Percentiles rank a stretch among this genome's conserved stretches.
Conservation (phyloP, 1,140 invertebrate species). For the Vollenhovia emeryi region DNA sequence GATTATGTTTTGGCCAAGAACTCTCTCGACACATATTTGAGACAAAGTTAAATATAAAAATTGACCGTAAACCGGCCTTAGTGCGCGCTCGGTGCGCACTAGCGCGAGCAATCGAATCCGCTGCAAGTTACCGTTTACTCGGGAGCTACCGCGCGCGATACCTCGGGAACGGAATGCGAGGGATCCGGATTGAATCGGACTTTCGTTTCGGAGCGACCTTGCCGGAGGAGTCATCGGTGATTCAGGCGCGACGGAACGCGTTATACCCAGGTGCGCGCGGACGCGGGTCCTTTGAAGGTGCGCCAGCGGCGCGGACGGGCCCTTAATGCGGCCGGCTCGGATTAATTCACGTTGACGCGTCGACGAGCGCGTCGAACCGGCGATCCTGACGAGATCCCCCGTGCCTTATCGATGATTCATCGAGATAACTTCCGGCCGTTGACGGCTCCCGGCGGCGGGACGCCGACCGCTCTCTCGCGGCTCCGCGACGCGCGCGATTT, state of each 20-base stretch:
- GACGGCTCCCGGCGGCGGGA: too few relatives aligned
- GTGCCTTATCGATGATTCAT: neutral
- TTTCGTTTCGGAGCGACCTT: neutral
- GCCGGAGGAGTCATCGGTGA: conserved; percentile 23
- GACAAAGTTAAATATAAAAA: too few relatives aligned
- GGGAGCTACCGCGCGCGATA: too few relatives aligned
- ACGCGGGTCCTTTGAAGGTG: neutral
- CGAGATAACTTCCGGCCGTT: neutral
- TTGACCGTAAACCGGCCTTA: too few relatives aligned
- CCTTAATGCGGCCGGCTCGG: neutral
- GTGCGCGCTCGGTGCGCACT: too few relatives aligned
- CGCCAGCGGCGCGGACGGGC: neutral
- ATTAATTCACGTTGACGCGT: neutral
- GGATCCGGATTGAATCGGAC: neutral
- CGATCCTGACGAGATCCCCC: too few relatives aligned
- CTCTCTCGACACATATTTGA: too few relatives aligned
- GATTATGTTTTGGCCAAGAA: too few relatives aligned
- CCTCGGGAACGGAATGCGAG: neutral
- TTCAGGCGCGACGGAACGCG: neutral
- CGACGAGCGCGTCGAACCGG: neutral
- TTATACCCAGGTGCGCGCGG: neutral
- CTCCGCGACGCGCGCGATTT: too few relatives aligned
- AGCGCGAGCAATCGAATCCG: too few relatives aligned
- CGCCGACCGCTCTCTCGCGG: too few relatives aligned
- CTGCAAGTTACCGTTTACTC: neutral